phyloP scores from a whole-genome alignment of 2,888 invertebrate species.

The Sialis fuliginosa region DNA sequence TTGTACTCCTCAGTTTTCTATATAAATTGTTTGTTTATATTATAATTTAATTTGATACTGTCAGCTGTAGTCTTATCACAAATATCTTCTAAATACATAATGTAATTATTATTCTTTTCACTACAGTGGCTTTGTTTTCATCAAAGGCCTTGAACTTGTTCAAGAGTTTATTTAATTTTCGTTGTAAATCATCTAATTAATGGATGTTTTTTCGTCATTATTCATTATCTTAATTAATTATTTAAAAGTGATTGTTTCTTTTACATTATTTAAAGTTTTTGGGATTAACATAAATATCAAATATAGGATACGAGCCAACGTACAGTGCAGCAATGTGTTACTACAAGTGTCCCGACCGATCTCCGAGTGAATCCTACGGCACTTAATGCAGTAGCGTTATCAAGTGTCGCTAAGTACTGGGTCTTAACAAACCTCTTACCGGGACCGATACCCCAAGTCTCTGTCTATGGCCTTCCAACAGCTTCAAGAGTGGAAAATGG shows the following conservation, averaged over 20 bases:
- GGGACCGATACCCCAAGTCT: constrained; percentile 57
- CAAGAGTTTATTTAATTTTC: background rate
- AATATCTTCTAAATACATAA: too few species aligned
- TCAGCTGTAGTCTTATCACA: too few species aligned
- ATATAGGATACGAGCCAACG: constrained; percentile 20
- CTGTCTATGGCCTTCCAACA: constrained; percentile 47
- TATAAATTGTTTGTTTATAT: too few species aligned
- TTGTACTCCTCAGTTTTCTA: background rate
- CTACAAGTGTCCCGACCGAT: constrained; percentile 38
- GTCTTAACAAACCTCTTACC: constrained; percentile 67
- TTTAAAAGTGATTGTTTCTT: too few species aligned
- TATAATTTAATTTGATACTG: too few species aligned
- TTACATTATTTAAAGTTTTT: too few species aligned
- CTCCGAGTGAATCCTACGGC: constrained; percentile 44
- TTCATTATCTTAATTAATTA: too few species aligned
- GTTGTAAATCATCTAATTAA: too few species aligned
- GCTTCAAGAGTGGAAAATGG: constrained; percentile 38
- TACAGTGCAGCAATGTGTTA: constrained; percentile 22
- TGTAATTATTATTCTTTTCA: too few species aligned
- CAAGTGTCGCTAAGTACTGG: constrained; percentile 68
- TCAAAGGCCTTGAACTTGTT: background rate
- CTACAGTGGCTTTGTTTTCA: too few species aligned
- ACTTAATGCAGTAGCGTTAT: constrained; percentile 48
- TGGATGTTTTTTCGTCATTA: too few species aligned
- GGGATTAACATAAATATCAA: too few species aligned